phyloP scores from a whole-genome alignment of 2,797 vertebrate species.

The Linurgus olivaceus region DNA sequence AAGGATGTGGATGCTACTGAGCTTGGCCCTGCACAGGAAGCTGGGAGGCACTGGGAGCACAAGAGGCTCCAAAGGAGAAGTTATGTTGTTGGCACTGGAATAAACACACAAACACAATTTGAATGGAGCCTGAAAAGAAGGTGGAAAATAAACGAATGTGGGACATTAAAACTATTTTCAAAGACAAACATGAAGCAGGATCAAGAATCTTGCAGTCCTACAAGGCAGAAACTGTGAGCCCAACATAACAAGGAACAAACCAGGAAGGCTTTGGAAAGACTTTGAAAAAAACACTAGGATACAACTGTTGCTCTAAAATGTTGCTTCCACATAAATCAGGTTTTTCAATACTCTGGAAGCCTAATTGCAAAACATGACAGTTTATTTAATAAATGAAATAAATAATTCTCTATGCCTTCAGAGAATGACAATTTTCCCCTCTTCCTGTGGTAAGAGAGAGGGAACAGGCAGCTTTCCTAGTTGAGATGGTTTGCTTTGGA shows the following conservation, averaged over 20 bases:
- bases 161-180: neutral
- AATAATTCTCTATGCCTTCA: neutral
- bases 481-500: neutral
- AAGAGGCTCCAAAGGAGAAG: neutral
- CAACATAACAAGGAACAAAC: neutral
- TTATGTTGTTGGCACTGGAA: neutral
- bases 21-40: neutral
- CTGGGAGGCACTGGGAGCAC: neutral
- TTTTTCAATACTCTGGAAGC: neutral
- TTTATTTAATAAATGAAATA: neutral
- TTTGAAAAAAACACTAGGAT: neutral
- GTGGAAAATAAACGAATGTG: neutral
- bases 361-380: neutral
- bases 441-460: neutral
- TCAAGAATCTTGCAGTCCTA: neutral
- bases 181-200: neutral
- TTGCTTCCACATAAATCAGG: neutral
- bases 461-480: neutral
- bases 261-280: neutral
- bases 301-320: neutral
- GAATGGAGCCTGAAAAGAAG: neutral
- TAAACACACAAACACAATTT: neutral
- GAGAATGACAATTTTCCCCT: neutral
- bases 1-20: neutral
- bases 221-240: neutral